A percentile compares a stretch with the other conserved stretches of the same genome.
These are phyloP conservation scores for Alcedo atthis DNA, from an alignment of 2,797 vertebrate genomes.

Conservation along the genomic window DNA sequence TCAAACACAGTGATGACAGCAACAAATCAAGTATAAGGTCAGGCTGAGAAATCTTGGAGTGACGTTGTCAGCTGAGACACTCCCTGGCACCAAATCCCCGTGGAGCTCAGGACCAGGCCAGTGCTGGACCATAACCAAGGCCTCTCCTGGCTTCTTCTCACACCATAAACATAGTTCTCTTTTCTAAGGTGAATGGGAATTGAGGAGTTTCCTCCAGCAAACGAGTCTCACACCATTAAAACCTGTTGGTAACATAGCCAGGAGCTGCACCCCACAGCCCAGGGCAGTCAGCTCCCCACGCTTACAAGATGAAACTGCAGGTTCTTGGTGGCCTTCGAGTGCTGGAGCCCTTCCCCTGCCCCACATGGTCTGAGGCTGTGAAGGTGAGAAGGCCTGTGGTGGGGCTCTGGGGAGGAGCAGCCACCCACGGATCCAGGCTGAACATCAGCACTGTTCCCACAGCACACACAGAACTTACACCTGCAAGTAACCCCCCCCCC, in stretches of 20 bases:
- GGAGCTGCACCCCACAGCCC: not conserved
- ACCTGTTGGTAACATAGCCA: not conserved
- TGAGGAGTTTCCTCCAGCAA: not conserved
- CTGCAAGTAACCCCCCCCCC: not conserved
- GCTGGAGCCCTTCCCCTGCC: not conserved
- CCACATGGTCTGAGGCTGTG: not conserved
- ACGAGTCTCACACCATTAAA: not conserved
- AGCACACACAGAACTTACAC: fast-evolving
- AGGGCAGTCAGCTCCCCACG: not conserved
- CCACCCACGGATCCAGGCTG: not conserved
- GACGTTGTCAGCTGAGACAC: fast-evolving
- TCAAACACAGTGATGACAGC: not conserved
- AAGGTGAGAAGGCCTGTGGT: not conserved
- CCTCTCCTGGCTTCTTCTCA: not conserved
- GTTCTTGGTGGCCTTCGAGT: not conserved
- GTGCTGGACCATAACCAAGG: not conserved
- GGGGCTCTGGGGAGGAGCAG: not conserved
- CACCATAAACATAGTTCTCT: not conserved
- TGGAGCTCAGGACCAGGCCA: not conserved
- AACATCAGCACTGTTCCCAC: not conserved
- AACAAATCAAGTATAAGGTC: not conserved
- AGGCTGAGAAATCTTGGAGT: not conserved
- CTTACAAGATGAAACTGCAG: not conserved
- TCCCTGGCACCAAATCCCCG: not conserved
- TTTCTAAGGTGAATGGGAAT: not conserved